Conservation (phyloP, 2,113 vertebrate species). For the Sorex araneus region DNA sequence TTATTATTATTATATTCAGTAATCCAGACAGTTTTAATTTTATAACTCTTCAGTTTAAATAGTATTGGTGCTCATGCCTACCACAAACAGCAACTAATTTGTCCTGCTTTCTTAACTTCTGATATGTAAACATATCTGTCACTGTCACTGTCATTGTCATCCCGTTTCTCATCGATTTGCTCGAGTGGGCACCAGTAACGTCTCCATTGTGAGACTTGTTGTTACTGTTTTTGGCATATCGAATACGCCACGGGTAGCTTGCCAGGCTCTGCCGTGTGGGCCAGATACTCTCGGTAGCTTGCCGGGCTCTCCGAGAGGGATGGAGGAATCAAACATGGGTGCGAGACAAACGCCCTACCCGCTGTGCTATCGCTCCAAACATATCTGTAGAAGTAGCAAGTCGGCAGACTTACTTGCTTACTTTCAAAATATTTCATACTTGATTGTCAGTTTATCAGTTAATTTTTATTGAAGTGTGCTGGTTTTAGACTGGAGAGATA, state of each 20-base stretch:
- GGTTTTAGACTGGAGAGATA: neutral
- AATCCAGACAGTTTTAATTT: neutral
- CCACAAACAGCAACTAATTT: neutral
- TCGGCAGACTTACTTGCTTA: conserved; percentile 44
- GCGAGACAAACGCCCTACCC: too few relatives aligned
- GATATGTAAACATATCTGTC: conserved; percentile 20
- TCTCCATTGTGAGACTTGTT: too few relatives aligned
- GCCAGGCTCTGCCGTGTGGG: too few relatives aligned
- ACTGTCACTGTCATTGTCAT: too few relatives aligned
- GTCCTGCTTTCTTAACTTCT: conserved; percentile 41
- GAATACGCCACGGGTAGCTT: too few relatives aligned
- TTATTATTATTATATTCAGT: neutral
- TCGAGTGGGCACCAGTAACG: too few relatives aligned
- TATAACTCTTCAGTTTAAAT: conserved; percentile 11
- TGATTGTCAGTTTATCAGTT: conserved; percentile 22
- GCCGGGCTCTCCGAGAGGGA: too few relatives aligned
- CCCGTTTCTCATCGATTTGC: too few relatives aligned
- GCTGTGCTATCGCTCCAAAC: too few relatives aligned
- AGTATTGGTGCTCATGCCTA: neutral
- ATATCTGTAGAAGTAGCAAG: neutral
- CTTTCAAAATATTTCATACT: neutral
- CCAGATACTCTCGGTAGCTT: too few relatives aligned
- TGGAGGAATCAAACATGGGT: too few relatives aligned
- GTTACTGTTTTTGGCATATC: too few relatives aligned
- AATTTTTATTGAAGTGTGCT: neutral